phyloP scores from a whole-genome alignment of 2,888 invertebrate species.

The Spatulosminthurus flaviceps region DNA sequence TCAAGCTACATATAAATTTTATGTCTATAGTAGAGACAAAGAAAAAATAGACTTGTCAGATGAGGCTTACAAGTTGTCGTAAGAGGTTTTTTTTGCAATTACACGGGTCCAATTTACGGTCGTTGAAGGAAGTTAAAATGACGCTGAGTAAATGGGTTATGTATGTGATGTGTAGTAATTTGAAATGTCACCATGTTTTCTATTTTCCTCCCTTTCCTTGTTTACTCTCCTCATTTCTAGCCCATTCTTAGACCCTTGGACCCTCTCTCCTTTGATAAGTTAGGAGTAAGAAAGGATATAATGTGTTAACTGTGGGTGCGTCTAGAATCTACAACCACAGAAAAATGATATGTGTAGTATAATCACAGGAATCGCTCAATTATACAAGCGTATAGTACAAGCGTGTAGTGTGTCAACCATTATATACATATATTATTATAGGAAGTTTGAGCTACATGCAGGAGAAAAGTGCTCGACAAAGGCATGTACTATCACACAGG shows the following conservation, averaged over 20 bases:
- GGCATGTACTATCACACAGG: no score
- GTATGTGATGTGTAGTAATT: background rate
- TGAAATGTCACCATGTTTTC: constrained; percentile 29
- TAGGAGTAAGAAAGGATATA: no score
- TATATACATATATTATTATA: no score
- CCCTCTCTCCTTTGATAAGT: background rate
- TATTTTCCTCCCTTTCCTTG: background rate
- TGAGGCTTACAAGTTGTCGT: background rate
- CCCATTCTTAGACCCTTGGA: background rate
- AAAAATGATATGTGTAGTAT: no score
- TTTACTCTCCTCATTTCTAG: constrained; percentile 4
- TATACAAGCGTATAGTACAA: background rate
- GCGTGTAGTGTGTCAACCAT: background rate
- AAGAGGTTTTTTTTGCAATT: background rate
- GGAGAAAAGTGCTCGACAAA: background rate
- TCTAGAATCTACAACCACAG: background rate
- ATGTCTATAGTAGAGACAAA: no score
- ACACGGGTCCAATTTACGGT: constrained; percentile 3
- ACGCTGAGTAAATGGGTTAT: background rate
- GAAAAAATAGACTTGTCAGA: background rate
- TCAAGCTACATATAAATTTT: no score
- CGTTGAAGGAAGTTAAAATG: background rate
- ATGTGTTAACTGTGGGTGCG: no score
- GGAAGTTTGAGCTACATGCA: no score
- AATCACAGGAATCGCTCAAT: background rate